phyloP scores from a whole-genome alignment of 2,888 invertebrate genomes.

The Carabus problematicus region DNA sequence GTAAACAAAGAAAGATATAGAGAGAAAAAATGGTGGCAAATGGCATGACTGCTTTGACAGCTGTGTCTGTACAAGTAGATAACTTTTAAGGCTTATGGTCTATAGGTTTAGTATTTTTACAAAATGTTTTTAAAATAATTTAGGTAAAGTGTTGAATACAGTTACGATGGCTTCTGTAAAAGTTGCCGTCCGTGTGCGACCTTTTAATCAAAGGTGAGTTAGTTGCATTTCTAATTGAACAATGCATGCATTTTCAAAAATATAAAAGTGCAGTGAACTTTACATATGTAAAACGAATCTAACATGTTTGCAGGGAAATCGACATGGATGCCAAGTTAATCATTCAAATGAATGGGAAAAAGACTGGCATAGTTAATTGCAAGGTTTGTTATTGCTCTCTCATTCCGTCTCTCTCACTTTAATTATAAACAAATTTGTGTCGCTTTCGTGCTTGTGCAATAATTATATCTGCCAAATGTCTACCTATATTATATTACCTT shows the following conservation, averaged over 20 bases:
- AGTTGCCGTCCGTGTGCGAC: slow-evolving; percentile 89
- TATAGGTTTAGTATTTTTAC: slow-evolving; percentile 23
- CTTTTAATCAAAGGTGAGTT: slow-evolving; percentile 83
- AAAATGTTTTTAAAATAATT: slow-evolving; percentile 35
- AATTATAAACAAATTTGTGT: no score
- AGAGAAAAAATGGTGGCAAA: slow-evolving; percentile 38
- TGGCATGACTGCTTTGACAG: slow-evolving; percentile 36
- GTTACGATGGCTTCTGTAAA: slow-evolving; percentile 86
- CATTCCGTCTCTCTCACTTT: no score
- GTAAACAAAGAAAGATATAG: slow-evolving; percentile 40
- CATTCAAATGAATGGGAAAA: slow-evolving; percentile 86
- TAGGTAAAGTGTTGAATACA: slow-evolving; percentile 30
- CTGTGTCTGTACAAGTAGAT: slow-evolving; percentile 31
- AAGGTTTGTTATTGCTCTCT: slow-evolving; percentile 63
- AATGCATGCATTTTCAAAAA: slow-evolving; percentile 43
- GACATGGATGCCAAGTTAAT: slow-evolving; percentile 84
- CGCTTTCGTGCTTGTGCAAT: no score
- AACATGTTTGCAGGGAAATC: slow-evolving; percentile 70
- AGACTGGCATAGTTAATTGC: slow-evolving; percentile 77
- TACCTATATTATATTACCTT: no score
- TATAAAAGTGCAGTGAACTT: slow-evolving; percentile 39
- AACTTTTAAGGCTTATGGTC: slow-evolving; percentile 21
- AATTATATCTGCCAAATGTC: no score
- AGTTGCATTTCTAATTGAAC: slow-evolving; percentile 25
- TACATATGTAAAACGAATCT: slow-evolving; percentile 4